Conservation (phyloP, 2,797 vertebrate genomes). For the Cyprinodon diabolis region DNA sequence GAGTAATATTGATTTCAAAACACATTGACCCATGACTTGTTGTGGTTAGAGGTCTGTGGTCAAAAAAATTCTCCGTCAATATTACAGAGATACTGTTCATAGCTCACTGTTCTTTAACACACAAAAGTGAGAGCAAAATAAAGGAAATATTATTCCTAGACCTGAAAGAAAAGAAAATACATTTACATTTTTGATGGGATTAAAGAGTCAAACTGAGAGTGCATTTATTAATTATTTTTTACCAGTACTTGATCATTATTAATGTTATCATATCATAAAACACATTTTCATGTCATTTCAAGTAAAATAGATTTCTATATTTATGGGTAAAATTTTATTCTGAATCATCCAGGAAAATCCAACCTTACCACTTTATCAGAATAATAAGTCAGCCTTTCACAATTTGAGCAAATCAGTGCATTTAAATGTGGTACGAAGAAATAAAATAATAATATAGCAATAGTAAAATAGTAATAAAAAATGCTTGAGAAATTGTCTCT, state of each 20-base stretch:
- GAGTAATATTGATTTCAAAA: constrained; percentile 40
- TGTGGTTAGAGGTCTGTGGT: constrained; percentile 34
- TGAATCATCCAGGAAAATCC: not conserved
- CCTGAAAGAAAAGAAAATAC: not conserved
- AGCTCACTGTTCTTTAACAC: constrained; percentile 2
- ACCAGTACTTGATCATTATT: no score
- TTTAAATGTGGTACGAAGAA: no score
- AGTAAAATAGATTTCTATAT: not conserved
- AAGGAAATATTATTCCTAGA: not conserved
- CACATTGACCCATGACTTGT: constrained; percentile 29
- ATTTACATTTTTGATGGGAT: no score
- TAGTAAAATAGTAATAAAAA: no score
- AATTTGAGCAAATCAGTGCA: no score
- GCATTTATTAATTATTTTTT: not conserved
- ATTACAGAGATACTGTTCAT: not conserved
- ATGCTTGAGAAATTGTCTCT: not conserved
- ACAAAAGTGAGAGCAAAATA: not conserved
- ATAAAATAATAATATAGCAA: no score
- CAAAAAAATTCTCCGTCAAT: constrained; percentile 6
- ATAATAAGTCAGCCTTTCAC: no score
- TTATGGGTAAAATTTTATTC: not conserved
- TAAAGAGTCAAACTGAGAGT: not conserved
- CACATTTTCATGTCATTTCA: not conserved
- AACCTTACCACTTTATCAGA: not conserved
- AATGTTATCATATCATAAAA: not conserved